Evolutionary conservation across 2,888 invertebrate genomes (phyloP).

Genomic region (Podotricha telesiphe): DNA sequence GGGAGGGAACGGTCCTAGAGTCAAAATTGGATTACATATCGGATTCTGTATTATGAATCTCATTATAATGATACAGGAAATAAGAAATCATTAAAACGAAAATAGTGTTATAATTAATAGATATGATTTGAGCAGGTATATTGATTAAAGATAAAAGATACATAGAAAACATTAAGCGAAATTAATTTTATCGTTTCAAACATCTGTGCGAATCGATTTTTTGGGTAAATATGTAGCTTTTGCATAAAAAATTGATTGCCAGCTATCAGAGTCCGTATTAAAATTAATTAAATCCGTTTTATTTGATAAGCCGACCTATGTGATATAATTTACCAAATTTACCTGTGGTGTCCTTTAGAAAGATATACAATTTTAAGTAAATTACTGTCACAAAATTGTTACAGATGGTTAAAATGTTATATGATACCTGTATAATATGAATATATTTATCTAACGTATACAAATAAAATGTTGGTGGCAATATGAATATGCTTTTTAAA

Average conservation of each 20-base stretch:
- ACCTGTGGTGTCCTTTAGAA: neutral
- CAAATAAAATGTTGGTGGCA: no score
- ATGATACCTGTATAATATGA: neutral
- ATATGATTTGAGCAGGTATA: slow-evolving; percentile 33
- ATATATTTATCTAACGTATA: no score
- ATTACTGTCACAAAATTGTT: no score
- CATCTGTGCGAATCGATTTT: slow-evolving; percentile 9
- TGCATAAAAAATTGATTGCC: neutral
- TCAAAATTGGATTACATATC: slow-evolving; percentile 52
- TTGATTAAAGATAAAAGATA: slow-evolving; percentile 24
- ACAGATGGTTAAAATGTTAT: no score
- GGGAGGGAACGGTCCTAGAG: slow-evolving; percentile 60
- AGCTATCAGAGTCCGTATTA: neutral
- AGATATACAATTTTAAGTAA: neutral
- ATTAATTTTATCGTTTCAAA: slow-evolving; percentile 11
- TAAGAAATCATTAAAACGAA: slow-evolving; percentile 38
- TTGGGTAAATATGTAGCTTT: slow-evolving; percentile 5
- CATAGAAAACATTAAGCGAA: slow-evolving; percentile 24
- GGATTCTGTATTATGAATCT: slow-evolving; percentile 59
- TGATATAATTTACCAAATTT: neutral
- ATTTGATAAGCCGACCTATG: neutral
- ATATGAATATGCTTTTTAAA: no score
- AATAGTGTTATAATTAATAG: slow-evolving; percentile 39
- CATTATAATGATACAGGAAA: slow-evolving; percentile 51
- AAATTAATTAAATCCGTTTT: neutral